Conservation (phyloP, 2,113 vertebrate species). For the Phodopus roborovskii region DNA sequence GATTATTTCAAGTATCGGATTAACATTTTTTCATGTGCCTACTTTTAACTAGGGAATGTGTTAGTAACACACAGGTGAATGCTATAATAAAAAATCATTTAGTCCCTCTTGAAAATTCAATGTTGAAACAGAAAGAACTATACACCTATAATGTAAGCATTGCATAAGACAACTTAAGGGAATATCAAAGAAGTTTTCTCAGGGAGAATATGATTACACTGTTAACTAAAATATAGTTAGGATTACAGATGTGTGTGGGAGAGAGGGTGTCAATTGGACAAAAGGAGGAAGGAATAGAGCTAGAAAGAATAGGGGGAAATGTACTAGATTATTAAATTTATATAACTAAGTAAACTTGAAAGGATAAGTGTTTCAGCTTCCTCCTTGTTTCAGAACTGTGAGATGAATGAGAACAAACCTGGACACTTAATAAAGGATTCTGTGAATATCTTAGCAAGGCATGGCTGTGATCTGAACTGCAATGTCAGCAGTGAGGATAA, state of each 20-base stretch:
- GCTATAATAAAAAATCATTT: neutral
- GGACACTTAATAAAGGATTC: constrained; percentile 39
- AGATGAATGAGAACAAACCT: constrained; percentile 18
- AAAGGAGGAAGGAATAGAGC: neutral
- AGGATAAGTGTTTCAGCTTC: neutral
- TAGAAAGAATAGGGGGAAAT: constrained; percentile 4
- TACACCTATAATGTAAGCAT: neutral
- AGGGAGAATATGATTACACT: constrained; percentile 40
- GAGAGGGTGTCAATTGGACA: neutral
- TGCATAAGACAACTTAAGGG: neutral
- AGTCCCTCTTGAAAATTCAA: constrained; percentile 20
- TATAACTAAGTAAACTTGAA: constrained; percentile 18
- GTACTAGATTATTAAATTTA: constrained; percentile 28
- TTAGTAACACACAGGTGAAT: constrained; percentile 38
- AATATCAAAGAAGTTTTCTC: neutral
- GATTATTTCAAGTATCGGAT: constrained; percentile 48
- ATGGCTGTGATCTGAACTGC: constrained; percentile 29
- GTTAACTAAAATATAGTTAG: constrained; percentile 17
- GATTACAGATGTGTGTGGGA: neutral
- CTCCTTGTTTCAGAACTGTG: neutral
- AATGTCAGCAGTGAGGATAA: constrained; percentile 40
- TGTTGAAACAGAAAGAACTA: constrained; percentile 20
- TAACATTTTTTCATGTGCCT: constrained; percentile 14
- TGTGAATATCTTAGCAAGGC: constrained; percentile 53
- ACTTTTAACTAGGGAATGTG: constrained; percentile 25